phyloP scores from a whole-genome alignment of 2,888 invertebrate genomes.

The Volucella bombylans region DNA sequence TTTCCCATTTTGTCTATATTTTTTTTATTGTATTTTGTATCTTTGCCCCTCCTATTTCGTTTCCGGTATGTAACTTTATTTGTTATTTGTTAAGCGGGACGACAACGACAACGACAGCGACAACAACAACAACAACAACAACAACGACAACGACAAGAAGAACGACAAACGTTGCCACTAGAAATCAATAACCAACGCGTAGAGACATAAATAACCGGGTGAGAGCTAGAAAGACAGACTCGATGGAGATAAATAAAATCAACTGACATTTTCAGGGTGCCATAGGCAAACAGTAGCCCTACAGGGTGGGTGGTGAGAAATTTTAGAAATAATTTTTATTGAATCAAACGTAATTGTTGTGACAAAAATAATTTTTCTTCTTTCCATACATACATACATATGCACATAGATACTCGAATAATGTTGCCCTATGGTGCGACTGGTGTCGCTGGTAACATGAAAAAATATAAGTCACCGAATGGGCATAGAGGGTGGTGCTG shows the following conservation, averaged over 20 bases:
- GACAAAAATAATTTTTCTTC: constrained; percentile 42
- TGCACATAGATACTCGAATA: too few relatives aligned
- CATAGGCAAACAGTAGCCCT: background rate
- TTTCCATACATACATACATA: background rate
- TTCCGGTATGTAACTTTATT: constrained; percentile 36
- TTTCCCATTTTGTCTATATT: constrained; percentile 4
- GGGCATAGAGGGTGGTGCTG: background rate
- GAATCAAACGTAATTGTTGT: constrained; percentile 65
- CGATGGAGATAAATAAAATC: constrained; percentile 49
- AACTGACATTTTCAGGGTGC: constrained; percentile 5
- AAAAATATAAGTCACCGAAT: background rate
- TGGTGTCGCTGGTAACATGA: constrained; percentile 1
- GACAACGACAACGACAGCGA: constrained; percentile 1
- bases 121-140: background rate
- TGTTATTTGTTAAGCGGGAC: constrained; percentile 44
- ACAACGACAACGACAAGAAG: background rate
- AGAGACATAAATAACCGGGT: constrained; percentile 52
- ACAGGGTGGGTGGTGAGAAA: background rate
- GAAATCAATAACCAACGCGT: constrained; percentile 62
- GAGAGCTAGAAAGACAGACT: constrained; percentile 38
- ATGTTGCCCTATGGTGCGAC: too few relatives aligned
- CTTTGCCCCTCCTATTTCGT: constrained; percentile 36
- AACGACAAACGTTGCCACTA: constrained; percentile 12
- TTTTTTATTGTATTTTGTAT: constrained; percentile 1
- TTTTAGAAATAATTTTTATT: constrained; percentile 63